Base-by-base conservation (phyloP, 2,888 invertebrate species). In the Epistrophe eligans region DNA sequence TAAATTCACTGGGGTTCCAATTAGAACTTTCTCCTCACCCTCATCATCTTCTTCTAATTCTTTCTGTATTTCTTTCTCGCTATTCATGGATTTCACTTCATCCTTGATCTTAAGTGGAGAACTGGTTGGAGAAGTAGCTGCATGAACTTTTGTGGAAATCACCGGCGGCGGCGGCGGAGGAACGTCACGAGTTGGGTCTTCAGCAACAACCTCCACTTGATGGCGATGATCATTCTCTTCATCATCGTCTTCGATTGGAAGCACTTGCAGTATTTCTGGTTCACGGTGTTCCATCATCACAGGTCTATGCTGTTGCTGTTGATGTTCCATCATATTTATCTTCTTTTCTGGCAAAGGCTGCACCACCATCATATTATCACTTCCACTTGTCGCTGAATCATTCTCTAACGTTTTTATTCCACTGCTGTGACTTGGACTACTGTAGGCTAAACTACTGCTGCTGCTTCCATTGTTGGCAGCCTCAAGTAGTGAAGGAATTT, bases 1-100 rank as follows among this genome's bases (percentile, higher is more conserved):
- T 6, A 90, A 90, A 89, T 91, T 93, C 50, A 92, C 93, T 77
- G 92, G 94, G 64, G 92, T 92, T 58, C 91, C 93, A 79, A 92
- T 93, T 67, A 91, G 90, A 52, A 92, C 91, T 88, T 90, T 93
- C 79, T 92, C 92, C 58, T 91, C 92, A 62, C 89, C 90, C 10
- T 60, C 76, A 17, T 70, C 84, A 24, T 28, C 50, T 4, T 70
- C 70, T n/a, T n/a, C 55, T 9, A 7, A 7, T 38, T 74, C 24
- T 45, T 79, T 64, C 13, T 50, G 5, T 0, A 17, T 10, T 70
- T 80, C 64, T 11, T 24, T 71, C 15, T 79, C 71, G 10, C 45
- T 38, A 38, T 66, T 35, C 15, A 2, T 15, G 6, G 35, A 1
- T 38, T 13, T 13, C 9, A 19, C 6, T 38, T 50, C 50, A 0